A percentile compares a stretch with the other conserved stretches of the same genome.
Conservation (phyloP, 2,888 invertebrate genomes). For the Conops quadrifasciatus region DNA sequence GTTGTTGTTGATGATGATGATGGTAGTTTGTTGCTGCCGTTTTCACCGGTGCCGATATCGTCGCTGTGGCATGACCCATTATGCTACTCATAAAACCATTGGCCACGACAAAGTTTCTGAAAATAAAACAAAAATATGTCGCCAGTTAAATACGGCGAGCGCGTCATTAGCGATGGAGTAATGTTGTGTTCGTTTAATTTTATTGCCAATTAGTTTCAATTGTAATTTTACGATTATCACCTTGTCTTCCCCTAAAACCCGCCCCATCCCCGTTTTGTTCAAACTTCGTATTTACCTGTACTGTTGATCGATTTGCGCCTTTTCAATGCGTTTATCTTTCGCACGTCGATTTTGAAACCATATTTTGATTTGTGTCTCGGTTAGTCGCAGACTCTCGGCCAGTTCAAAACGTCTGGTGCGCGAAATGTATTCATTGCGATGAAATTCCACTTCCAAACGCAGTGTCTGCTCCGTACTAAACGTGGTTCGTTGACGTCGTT, state of each 20-base stretch:
- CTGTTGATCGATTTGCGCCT: constrained; percentile 93
- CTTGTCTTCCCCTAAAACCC: background rate
- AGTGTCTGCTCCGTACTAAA: constrained; percentile 94
- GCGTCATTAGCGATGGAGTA: background rate
- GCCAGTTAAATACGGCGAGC: constrained; percentile 1
- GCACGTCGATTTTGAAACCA: constrained; percentile 96
- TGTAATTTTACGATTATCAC: constrained; percentile 15
- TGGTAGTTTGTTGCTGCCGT: constrained; percentile 53
- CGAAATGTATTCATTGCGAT: constrained; percentile 91
- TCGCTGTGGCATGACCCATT: constrained; percentile 57
- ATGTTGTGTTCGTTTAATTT: constrained; percentile 38
- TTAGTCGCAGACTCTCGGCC: constrained; percentile 74
- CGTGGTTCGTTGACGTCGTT: constrained; percentile 90
- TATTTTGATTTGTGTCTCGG: constrained; percentile 87
- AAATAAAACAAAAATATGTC: constrained; percentile 41
- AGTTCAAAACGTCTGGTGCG: constrained; percentile 83
- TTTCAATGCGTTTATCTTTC: constrained; percentile 95
- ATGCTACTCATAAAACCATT: constrained; percentile 69
- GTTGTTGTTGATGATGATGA: constrained; percentile 54
- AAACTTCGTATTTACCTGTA: constrained; percentile 74
- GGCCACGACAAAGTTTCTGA: constrained; percentile 71
- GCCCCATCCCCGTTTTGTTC: background rate
- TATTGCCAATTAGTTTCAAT: constrained; percentile 62
- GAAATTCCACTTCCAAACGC: constrained; percentile 89
- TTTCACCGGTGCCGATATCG: constrained; percentile 34